A percentile compares a stretch with the other conserved stretches of the same genome.
These are phyloP conservation scores for Drosophila malerkotliana DNA, from an alignment of 1,140 invertebrate genomes.

Conservation along the genomic window DNA sequence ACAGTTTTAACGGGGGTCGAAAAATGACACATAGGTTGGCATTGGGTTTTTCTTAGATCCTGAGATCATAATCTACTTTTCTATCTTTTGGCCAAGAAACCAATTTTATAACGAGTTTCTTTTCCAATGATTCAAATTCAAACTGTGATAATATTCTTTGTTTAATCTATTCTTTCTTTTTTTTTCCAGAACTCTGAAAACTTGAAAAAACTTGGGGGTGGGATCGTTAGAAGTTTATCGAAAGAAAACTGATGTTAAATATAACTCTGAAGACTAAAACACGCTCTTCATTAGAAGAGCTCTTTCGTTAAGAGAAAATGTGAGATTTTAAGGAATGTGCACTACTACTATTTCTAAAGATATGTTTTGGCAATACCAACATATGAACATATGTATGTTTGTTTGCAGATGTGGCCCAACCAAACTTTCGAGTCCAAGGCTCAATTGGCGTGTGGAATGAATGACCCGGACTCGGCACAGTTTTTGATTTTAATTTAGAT, in stretches of 20 bases:
- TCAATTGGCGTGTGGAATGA: slow-evolving; percentile 49
- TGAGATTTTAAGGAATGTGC: too few species aligned
- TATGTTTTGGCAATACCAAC: background rate
- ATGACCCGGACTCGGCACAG: slow-evolving; percentile 33
- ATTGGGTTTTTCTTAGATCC: slow-evolving; percentile 24
- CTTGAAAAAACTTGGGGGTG: too few species aligned
- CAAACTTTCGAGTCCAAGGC: slow-evolving; percentile 8
- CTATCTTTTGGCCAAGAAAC: slow-evolving; percentile 5
- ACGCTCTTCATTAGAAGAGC: too few species aligned
- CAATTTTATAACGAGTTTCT: slow-evolving; percentile 33
- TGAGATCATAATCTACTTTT: slow-evolving; percentile 62
- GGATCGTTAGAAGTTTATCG: too few species aligned
- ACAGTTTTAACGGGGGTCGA: slow-evolving; percentile 1
- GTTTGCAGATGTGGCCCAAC: background rate
- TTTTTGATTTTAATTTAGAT: slow-evolving; percentile 81
- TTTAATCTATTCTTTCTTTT: too few species aligned
- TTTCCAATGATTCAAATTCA: slow-evolving; percentile 1
- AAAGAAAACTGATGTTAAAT: too few species aligned
- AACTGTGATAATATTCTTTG: background rate
- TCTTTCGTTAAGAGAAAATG: too few species aligned
- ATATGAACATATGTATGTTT: background rate
- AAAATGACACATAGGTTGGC: slow-evolving; percentile 1
- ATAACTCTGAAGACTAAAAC: too few species aligned
- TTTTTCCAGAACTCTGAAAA: too few species aligned
- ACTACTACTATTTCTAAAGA: too few species aligned